These are phyloP conservation scores for Thunnus thynnus DNA, from an alignment of 2,113 vertebrate genomes.

Conservation along the genomic window DNA sequence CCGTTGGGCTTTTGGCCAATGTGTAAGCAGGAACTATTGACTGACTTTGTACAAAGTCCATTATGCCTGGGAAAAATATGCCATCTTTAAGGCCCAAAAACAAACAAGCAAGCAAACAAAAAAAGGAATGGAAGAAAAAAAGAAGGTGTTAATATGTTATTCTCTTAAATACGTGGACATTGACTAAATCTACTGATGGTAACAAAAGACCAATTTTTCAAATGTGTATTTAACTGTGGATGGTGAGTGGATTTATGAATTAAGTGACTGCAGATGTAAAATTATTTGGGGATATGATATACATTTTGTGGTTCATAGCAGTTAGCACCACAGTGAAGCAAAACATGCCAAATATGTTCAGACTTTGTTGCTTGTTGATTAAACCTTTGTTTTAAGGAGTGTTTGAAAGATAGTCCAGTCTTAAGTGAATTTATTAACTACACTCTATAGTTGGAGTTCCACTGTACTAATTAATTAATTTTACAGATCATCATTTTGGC, in stretches of 20 bases:
- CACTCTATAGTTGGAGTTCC: too few species aligned
- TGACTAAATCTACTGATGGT: not conserved
- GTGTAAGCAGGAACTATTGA: conserved; percentile 27
- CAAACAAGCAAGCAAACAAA: not conserved
- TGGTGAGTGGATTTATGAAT: too few species aligned
- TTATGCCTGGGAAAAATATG: not conserved
- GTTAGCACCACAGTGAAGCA: not conserved
- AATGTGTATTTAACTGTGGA: not conserved
- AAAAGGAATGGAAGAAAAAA: not conserved
- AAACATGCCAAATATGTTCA: not conserved
- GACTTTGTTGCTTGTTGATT: not conserved
- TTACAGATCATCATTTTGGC: not conserved
- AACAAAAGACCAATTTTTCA: conserved; percentile 1
- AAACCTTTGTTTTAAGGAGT: not conserved
- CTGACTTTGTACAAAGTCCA: conserved; percentile 26
- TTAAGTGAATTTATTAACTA: too few species aligned
- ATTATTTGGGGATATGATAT: not conserved
- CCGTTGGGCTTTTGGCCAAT: conserved; percentile 1
- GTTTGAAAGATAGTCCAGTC: not conserved
- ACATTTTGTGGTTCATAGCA: not conserved
- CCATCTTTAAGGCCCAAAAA: not conserved
- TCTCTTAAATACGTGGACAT: not conserved
- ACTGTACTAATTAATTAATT: too few species aligned
- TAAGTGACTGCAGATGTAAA: not conserved
- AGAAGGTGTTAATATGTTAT: not conserved